Base-by-base conservation (phyloP, 2,113 vertebrate genomes). In the Astatotilapia flaviijosephi region DNA sequence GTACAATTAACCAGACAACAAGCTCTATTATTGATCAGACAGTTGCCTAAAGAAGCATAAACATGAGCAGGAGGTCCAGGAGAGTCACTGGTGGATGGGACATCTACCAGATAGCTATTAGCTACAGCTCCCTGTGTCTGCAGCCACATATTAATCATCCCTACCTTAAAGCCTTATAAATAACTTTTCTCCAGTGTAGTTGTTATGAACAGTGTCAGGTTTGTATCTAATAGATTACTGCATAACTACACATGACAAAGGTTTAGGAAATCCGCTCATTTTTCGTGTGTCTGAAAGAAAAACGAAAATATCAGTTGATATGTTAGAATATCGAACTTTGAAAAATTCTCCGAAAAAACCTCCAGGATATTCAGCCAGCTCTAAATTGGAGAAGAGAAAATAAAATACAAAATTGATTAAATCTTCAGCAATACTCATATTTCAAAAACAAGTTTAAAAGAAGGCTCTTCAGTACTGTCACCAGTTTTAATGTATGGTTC, bases 321-420 rank as follows among this genome's bases (percentile, higher is more conserved):
- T 26, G 37, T 42, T 42, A 2, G 35, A 65, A 26, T 56, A 26
- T 56, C 0, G 2, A 37, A n/a, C 0, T 37, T 65, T 62, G 15
- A 54, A 54, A 23, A 23, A 54, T 54, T 56, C 0, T 70, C 12
- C 0, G 0, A 75, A 75, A 28, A 73, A 47, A 15, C 8, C 14
- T 73, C 0, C 65, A 0, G 21, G n/a, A 75, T 75, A 47, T 73
- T 42, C 14, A 73, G 14, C 40, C 5, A 0, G 17, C 17, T 33
- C 1, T 21, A 79, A 51, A 53, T 6, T 33, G 45, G 26, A 79
- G 28, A 79, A 14, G 3, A 33, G 3, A 33, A 53, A 35, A 79
- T 79, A 53, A 79, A 53, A 51, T n/a, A n/a, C 28, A 0, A 8
- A 77, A 4, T 51, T 3, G 2, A 77, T 51, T 31, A 49, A 33